A percentile compares a stretch with the other conserved stretches of the same genome.
phyloP scores from a whole-genome alignment of 2,113 vertebrate species.

The Macroglossus sobrinus region DNA sequence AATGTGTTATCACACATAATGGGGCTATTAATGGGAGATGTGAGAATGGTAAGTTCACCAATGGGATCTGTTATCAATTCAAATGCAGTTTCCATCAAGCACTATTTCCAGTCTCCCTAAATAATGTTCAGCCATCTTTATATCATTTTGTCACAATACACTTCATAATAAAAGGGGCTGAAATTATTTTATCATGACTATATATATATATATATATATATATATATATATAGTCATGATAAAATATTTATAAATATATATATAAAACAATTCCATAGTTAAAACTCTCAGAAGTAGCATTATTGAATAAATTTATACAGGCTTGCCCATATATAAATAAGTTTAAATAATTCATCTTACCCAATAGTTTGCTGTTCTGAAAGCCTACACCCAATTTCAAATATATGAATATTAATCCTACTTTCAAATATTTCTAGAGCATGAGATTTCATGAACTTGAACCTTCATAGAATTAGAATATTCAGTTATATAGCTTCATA shows the following conservation, averaged over 20 bases:
- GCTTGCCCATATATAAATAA: background rate
- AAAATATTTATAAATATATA: no score
- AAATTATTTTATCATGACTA: conserved; percentile 38
- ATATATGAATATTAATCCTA: conserved; percentile 33
- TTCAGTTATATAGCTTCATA: background rate
- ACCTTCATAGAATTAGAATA: background rate
- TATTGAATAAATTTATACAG: background rate
- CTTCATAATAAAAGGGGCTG: conserved; percentile 3
- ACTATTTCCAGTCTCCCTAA: background rate
- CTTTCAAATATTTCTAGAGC: conserved; percentile 17
- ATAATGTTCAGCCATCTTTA: conserved; percentile 1
- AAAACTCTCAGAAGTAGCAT: conserved; percentile 4
- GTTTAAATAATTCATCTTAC: conserved; percentile 40
- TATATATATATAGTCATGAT: no score
- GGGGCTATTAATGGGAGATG: background rate
- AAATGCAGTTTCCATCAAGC: background rate
- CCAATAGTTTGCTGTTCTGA: background rate
- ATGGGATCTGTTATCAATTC: background rate
- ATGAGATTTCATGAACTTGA: conserved; percentile 10
- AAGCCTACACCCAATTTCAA: conserved; percentile 17
- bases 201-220: background rate
- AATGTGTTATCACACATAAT: background rate
- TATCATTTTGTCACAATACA: background rate
- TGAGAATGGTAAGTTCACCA: background rate
- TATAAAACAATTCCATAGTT: background rate